These are phyloP conservation scores for Rhinophrynus dorsalis DNA, from an alignment of 2,797 vertebrate species.

Conservation along the genomic window DNA sequence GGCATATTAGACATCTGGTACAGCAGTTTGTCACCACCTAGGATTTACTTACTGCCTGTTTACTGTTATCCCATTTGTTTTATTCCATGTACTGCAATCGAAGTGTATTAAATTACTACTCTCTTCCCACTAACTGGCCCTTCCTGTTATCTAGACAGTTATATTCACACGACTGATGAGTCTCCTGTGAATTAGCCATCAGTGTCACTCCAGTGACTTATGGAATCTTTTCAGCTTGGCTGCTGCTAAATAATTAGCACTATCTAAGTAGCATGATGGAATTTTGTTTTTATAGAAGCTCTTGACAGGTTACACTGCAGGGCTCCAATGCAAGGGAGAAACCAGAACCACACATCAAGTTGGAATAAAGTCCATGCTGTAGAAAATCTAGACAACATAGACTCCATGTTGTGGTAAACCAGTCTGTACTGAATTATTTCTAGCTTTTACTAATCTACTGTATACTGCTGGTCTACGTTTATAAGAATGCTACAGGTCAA, in stretches of 20 bases:
- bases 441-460: background rate
- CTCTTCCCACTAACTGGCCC: conserved; percentile 13
- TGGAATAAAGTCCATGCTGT: background rate
- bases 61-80: conserved; percentile 22
- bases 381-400: background rate
- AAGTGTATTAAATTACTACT: conserved; percentile 28
- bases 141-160: conserved; percentile 14
- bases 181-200: background rate
- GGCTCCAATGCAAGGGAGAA: background rate
- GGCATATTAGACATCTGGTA: background rate
- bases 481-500: background rate
- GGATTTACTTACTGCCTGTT: conserved; percentile 11
- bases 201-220: conserved; percentile 26
- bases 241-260: conserved; percentile 29
- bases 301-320: background rate
- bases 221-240: conserved; percentile 16
- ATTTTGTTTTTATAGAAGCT: background rate
- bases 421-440: background rate
- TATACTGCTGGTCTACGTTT: background rate
- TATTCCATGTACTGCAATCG: conserved; percentile 16
- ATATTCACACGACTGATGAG: conserved; percentile 16
- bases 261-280: background rate
- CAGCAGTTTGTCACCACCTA: background rate
- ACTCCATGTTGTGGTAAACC: background rate
- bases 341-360: background rate